Base-by-base conservation (phyloP, 2,888 invertebrate genomes). In the Thymelicus acteon region DNA sequence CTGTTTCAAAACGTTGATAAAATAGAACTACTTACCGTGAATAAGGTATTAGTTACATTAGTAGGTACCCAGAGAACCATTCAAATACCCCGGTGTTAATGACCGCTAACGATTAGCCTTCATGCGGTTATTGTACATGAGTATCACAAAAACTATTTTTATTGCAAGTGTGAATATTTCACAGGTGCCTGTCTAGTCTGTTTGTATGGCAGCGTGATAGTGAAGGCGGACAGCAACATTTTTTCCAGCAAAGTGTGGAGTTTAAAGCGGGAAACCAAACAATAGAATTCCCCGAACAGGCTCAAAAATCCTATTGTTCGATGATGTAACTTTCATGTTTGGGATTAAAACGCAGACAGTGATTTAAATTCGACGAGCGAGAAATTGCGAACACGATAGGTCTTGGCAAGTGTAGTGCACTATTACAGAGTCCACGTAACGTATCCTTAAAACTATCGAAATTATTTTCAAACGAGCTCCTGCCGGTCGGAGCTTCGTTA, bases 261-360 rank as follows among this genome's bases (percentile, higher is more conserved):
- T 60, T 60, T 60, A 49, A 61, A 68, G 44, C 61, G 61, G 61
- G 52, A 67, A 60, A 15, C 52, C 37, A 47, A 68, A 68, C 62
- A 68, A 68, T 62, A 57, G 47, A 44, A 31, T 37, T 57, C 19
- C 44, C 31, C 68, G 54, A 48, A 44, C 49, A 61, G 54, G 62
- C 68, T 62, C 47, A 68, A 62, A 62, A 62, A 62, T 68, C 52
- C 47, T 62, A 68, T 68, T 68, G 61, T 68, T 57, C 57, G 40
- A 37, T 68, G 57, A 68, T 68, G 68, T 47, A 62, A 62, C 62
- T 68, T 62, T 68, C 60, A 60, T 60, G 54, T 68, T 61, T 62
- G 44, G 62, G 62, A 68, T 61, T 68, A 47, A 60, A 68, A 68
- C 24, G 54, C 54, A 62, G 68, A 62, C 61, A 62, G 61, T 67